Evolutionary conservation across 2,113 vertebrate species (phyloP), one percentile per base, ranked within the genome.

Genomic region (Engystomops pustulosus): DNA sequence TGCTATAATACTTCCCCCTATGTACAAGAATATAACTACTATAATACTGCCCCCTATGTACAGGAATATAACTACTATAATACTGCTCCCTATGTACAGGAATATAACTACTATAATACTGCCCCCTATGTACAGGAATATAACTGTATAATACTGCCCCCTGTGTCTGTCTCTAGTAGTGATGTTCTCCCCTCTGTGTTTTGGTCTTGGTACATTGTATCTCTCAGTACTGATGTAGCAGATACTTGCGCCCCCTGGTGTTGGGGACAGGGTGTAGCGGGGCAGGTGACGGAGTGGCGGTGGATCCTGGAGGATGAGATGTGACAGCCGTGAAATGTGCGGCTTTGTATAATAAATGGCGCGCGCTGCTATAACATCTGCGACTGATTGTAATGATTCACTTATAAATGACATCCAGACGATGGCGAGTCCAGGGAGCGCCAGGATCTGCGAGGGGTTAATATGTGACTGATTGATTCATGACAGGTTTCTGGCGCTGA

Each of bases 301-400:
- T 20, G 47, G n/a, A 32, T 18, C 55, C 15, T 47, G 71, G 45
- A 47, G 45, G 53, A 38, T n/a, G 34, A 25, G 18, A 71, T 45
- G 32, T 83, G 80, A 83, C 80, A 83, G 80, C 36, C 23, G 74
- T 74, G 80, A 74, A 60, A 62, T 44, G 23, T 27, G 79, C 14
- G 34, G 47, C 67, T 70, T 70, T 71, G 67, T 81, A 53, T 51
- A 69, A 81, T 70, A 70, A 80, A 81, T 81, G 80, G 30, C 27
- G 68, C 51, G 23, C 32, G 53, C 34, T 25, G 17, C 20, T 58
- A 58, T 8, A 72, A 83, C 69, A 83, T 83, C 80, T 74, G 80
- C 18, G 51, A 36, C 68, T 60, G 60, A 83, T 72, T 60, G 55
- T 58, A 62, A 62, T 62, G 44, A 62, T 74, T 74, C 51, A 44